Conservation (phyloP, 2,888 invertebrate genomes). For the Eucera pruinosa region DNA sequence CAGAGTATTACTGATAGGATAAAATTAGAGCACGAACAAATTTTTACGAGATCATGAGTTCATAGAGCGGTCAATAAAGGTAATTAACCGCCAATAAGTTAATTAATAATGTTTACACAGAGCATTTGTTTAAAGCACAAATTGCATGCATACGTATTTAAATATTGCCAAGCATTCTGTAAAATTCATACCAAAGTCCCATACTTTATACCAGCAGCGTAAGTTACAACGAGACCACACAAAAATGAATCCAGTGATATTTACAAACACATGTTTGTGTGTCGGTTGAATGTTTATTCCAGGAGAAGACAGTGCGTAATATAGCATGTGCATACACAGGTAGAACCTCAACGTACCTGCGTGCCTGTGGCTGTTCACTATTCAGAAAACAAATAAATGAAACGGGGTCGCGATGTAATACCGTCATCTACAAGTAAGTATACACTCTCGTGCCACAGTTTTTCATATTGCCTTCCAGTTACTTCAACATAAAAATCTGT, state of each 20-base stretch:
- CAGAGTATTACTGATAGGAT: too few relatives aligned
- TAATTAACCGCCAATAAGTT: too few relatives aligned
- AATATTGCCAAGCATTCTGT: too few relatives aligned
- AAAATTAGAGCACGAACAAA: too few relatives aligned
- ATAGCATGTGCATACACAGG: slow-evolving; percentile 5
- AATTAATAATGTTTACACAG: too few relatives aligned
- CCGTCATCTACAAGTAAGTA: slow-evolving; percentile 43
- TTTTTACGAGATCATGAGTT: too few relatives aligned
- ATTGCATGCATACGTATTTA: too few relatives aligned
- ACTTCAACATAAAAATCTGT: slow-evolving; percentile 54
- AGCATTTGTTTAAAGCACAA: too few relatives aligned
- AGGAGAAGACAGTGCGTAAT: slow-evolving; percentile 58
- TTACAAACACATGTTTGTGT: slow-evolving; percentile 3
- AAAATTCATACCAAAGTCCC: background rate
- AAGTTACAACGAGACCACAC: background rate
- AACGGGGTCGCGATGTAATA: slow-evolving; percentile 69
- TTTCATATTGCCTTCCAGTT: slow-evolving; percentile 64
- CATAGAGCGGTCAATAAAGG: too few relatives aligned
- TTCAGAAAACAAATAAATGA: slow-evolving; percentile 71
- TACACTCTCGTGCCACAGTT: slow-evolving; percentile 49
- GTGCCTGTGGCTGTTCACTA: slow-evolving; percentile 47
- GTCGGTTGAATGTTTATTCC: slow-evolving; percentile 44
- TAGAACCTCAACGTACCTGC: background rate
- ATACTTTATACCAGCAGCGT: background rate
- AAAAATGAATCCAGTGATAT: slow-evolving; percentile 16